Base-by-base conservation (phyloP, 2,888 invertebrate species). In the Linyphia triangularis region DNA sequence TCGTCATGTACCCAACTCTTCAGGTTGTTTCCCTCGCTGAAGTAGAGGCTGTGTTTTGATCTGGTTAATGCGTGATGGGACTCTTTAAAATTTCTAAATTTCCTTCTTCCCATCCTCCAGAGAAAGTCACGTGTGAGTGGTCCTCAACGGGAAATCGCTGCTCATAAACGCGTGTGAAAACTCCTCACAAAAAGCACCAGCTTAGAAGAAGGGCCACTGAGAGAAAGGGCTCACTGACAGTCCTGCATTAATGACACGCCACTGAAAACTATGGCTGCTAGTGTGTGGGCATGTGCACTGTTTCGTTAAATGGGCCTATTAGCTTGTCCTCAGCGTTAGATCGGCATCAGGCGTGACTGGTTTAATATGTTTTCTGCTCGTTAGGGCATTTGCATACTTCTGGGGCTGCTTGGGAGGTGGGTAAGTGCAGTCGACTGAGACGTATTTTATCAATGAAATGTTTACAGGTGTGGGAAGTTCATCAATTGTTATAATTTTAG, bases 131-230 rank as follows among this genome's bases (percentile, higher is more conserved):
- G 86, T 81, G 57, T 86, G 81, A 86, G 73, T 75, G 40, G 40
- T 40, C 73, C 65, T 59, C 86, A 81, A 75, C 81, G 86, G 86
- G 86, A 86, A 86, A 86, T 81, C 28, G 40, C 26, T 24, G 37
- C 26, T 61, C 43, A 70, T 24, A 86, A 63, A 19, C 28, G 22
- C 86, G 81, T 86, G 86, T 59, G 86, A 85, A 85, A 73, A 72
- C 33, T 24, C 26, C 26, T 19, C 5, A 63, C 6, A 24, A 63
- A 28, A 63, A 5, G 9, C 51, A 40, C 59, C 59, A 10, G 63
- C 63, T 63, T 63, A 26, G 16, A 26, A 24, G 16, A 70, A 19
- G n/a, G 13, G 26, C 16, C 43, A 59, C 22, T 22, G 73, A 73
- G 59, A 73, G 28, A n/a, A 57, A 10, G 57, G 13, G 26, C 73